Conservation (phyloP, 2,113 vertebrate species). For the Calcarius ornatus region DNA sequence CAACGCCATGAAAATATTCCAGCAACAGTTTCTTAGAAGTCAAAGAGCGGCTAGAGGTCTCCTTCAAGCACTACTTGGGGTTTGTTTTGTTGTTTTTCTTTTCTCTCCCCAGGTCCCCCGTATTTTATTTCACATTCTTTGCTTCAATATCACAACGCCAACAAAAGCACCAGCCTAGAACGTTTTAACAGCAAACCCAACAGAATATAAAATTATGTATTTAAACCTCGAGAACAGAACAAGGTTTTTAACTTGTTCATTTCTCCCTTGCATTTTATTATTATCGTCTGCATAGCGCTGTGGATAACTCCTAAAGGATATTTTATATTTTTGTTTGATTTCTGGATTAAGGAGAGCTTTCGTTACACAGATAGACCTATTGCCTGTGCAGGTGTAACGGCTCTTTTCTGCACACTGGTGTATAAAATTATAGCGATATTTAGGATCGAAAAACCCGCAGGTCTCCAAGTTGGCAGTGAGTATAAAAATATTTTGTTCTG, state of each 20-base stretch:
- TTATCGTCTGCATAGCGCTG: neutral
- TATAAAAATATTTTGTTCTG: neutral
- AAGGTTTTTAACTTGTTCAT: neutral
- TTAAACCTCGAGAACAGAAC: neutral
- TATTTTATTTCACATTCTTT: neutral
- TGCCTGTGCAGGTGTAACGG: neutral
- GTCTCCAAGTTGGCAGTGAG: neutral
- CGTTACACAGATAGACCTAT: neutral
- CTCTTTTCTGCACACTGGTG: neutral
- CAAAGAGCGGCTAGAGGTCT: neutral
- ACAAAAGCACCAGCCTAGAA: neutral
- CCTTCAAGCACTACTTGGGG: neutral
- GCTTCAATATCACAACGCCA: neutral
- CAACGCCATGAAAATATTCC: neutral
- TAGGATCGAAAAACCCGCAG: neutral
- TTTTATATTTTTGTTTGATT: neutral
- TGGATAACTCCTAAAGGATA: neutral
- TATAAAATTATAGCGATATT: neutral
- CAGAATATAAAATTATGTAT: neutral
- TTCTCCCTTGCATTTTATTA: neutral
- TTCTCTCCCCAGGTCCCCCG: neutral
- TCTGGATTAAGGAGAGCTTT: neutral
- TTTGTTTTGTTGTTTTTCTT: neutral
- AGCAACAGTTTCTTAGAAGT: neutral
- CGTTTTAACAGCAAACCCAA: neutral